Evolutionary conservation across 2,113 vertebrate species (phyloP).

Genomic region (Triplophysa rosa): DNA sequence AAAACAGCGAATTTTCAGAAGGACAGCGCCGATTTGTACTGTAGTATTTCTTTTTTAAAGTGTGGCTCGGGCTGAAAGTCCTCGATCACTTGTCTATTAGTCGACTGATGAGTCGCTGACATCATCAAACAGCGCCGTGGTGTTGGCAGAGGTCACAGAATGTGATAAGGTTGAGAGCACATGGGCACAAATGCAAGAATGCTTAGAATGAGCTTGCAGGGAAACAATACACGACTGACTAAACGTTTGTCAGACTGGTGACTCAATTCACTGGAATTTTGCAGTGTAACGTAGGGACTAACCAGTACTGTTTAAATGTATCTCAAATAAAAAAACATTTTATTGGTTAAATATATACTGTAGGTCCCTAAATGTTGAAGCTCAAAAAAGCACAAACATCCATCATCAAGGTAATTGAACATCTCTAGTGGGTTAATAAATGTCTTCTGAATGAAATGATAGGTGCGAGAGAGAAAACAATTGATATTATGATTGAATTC

Average conservation of each 20-base stretch:
- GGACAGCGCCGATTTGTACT: no score
- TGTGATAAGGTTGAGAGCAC: slow-evolving; percentile 65
- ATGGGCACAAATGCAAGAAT: slow-evolving; percentile 65
- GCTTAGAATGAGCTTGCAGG: slow-evolving; percentile 55
- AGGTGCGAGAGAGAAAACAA: no score
- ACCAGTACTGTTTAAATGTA: background rate
- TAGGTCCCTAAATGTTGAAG: no score
- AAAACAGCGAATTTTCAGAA: no score
- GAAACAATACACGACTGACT: slow-evolving; percentile 31
- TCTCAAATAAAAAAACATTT: background rate
- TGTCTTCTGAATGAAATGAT: no score
- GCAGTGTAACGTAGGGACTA: background rate
- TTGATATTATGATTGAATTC: no score
- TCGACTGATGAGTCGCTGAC: slow-evolving; percentile 71
- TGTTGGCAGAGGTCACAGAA: slow-evolving; percentile 70
- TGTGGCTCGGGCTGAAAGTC: slow-evolving; percentile 33
- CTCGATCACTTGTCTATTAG: slow-evolving; percentile 67
- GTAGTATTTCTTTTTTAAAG: no score
- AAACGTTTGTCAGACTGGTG: slow-evolving; percentile 15
- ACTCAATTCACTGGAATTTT: slow-evolving; percentile 14
- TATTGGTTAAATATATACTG: background rate
- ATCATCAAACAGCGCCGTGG: slow-evolving; percentile 71
- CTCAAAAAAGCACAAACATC: no score
- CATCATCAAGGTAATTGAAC: no score
- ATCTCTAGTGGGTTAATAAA: no score